These are phyloP conservation scores for Phocoena sinus DNA, from an alignment of 2,113 vertebrate species.

Conservation along the genomic window DNA sequence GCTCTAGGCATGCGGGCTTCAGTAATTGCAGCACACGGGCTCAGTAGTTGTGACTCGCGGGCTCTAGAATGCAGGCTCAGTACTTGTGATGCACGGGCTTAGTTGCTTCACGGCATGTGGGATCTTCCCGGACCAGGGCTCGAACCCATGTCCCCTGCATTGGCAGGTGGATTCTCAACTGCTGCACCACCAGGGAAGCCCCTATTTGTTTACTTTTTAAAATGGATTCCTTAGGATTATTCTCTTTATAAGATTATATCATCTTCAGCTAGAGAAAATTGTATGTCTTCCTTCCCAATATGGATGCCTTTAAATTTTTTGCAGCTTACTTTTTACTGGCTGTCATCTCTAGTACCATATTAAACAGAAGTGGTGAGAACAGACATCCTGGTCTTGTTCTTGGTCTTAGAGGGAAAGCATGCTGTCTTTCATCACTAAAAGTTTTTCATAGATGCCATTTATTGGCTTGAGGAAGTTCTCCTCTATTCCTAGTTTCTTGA, in stretches of 20 bases:
- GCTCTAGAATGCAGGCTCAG: too few species aligned
- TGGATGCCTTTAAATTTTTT: background rate
- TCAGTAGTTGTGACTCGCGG: too few species aligned
- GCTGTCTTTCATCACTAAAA: background rate
- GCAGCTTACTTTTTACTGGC: background rate
- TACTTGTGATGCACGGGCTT: accelerated
- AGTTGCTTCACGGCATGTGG: too few species aligned
- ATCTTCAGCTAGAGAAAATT: background rate
- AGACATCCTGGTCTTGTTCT: background rate
- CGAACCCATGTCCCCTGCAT: too few species aligned
- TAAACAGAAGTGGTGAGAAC: background rate
- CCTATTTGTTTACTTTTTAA: background rate
- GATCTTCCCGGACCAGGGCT: too few species aligned
- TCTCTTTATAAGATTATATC: background rate
- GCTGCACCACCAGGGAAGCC: too few species aligned
- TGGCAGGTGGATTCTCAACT: too few species aligned
- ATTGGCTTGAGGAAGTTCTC: too few species aligned
- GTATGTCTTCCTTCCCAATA: background rate
- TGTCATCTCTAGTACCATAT: background rate
- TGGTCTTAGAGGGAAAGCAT: background rate
- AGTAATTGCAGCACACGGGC: too few species aligned
- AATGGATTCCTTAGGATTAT: background rate
- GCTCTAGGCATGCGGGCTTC: too few species aligned
- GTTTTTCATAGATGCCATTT: too few species aligned
- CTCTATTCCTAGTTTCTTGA: too few species aligned